Evolutionary conservation across 1,140 invertebrate genomes (phyloP), one percentile per base, ranked within the genome.

Genomic region (Microplitis demolitor): DNA sequence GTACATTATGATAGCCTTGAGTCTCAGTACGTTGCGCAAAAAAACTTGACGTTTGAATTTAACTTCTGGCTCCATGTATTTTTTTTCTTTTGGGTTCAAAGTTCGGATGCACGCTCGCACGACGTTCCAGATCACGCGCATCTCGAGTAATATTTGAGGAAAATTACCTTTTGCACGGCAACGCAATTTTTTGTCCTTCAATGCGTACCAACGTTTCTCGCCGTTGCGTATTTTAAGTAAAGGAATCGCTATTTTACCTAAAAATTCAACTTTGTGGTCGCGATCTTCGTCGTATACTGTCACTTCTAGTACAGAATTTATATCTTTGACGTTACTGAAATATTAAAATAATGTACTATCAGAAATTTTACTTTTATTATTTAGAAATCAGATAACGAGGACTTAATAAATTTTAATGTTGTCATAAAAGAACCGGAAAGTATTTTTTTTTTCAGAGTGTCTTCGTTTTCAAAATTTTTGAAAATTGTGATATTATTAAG

Each of bases 241-340:
- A 0, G 98, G 98, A 77, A 99, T 93, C 3, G 93, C 92, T 9
- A 99, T 88, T 87, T 96, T 97, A 4, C 98, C 98, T 0, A 99
- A 88, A 86, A 99, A 99, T 86, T 99, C 98, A 0, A 97, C 95
- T 86, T 98, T 98, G 83, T 99, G 97, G 85, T 99, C 97, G 72
- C 96, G 90, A 87, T 99, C 98, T 87, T 99, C 98, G 83, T 99
- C 98, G 84, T 94, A 99, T 0, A 99, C 96, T 0, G 97, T 99
- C n/a, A 99, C 89, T 84, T 99, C 97, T 62, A 99, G 86, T 24
- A 97, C 92, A 50, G 96, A 96, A 78, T 98, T 97, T 64, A 99
- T 97, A 84, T 99, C 98, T 83, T 98, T 98, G 0, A 99, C 94
- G 84, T 97, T 95, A 83, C 96, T 98, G 86, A 58, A 78, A 76